Evolutionary conservation across 2,888 invertebrate species (phyloP).

Genomic region (Cryptocephalus primarius): DNA sequence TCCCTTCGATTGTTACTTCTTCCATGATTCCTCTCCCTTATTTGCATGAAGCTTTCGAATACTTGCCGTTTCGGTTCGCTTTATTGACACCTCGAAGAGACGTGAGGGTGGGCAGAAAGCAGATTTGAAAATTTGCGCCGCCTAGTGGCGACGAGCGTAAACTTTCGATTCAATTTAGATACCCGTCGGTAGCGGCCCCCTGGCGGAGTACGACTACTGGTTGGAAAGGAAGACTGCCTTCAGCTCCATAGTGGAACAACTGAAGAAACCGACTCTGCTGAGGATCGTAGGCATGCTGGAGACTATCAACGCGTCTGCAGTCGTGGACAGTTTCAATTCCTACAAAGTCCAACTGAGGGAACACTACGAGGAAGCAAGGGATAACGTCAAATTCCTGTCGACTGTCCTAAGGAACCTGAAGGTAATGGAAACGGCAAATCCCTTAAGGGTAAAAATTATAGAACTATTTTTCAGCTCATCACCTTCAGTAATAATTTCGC

Average conservation of each 20-base stretch:
- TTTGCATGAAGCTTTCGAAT: no score
- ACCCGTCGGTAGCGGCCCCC: constrained; percentile 62
- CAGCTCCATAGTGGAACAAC: constrained; percentile 68
- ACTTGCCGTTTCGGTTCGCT: no score
- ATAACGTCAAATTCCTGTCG: constrained; percentile 67
- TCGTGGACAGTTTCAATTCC: constrained; percentile 47
- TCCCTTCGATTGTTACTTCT: no score
- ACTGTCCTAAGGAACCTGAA: constrained; percentile 65
- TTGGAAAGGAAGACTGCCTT: constrained; percentile 67
- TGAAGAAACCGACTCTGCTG: constrained; percentile 59
- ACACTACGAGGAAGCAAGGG: constrained; percentile 59
- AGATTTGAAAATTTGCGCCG: no score
- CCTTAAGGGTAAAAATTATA: background rate
- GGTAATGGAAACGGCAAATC: constrained; percentile 27
- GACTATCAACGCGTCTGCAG: constrained; percentile 40
- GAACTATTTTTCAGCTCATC: constrained; percentile 24
- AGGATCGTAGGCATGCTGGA: constrained; percentile 50
- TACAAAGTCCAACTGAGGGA: constrained; percentile 53
- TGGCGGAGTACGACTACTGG: constrained; percentile 83
- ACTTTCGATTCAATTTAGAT: constrained; percentile 38
- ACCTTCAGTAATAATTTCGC: constrained; percentile 49
- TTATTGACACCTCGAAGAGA: no score
- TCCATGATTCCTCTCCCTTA: no score
- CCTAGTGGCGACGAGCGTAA: no score
- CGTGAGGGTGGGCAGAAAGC: no score